phyloP scores from a whole-genome alignment of 64 coral and sea anemone genomes.

The Orbicella faveolata region DNA sequence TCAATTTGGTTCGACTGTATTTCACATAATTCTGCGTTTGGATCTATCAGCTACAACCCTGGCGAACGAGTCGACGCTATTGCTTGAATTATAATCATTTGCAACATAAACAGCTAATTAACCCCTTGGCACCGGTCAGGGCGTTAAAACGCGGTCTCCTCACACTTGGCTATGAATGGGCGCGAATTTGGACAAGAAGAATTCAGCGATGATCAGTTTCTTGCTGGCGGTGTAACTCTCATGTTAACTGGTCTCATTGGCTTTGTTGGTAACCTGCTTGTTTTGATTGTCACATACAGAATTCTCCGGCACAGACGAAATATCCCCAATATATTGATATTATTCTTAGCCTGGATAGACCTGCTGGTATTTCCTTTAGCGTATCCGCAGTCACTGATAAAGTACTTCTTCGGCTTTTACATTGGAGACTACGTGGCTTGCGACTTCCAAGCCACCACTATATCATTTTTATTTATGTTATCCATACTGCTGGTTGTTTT shows the following conservation, averaged over 20 bases:
- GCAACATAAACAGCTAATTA: not conserved
- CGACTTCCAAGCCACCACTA: slow-evolving; percentile 78
- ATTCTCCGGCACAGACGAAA: slow-evolving; percentile 84
- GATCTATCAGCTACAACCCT: too few relatives aligned
- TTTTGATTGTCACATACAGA: slow-evolving; percentile 73
- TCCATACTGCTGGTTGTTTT: slow-evolving; percentile 83
- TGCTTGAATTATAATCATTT: not conserved
- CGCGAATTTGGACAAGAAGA: slow-evolving; percentile 81
- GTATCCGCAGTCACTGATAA: slow-evolving; percentile 77
- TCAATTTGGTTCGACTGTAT: too few relatives aligned
- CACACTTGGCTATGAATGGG: slow-evolving; percentile 59
- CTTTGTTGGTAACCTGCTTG: slow-evolving; percentile 76
- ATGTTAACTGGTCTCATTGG: slow-evolving; percentile 76
- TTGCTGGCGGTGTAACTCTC: slow-evolving; percentile 78
- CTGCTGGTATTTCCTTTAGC: slow-evolving; percentile 69
- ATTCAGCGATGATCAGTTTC: slow-evolving; percentile 86
- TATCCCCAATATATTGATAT: slow-evolving; percentile 85
- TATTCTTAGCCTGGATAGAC: slow-evolving; percentile 87
- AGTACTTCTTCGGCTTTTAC: slow-evolving; percentile 83
- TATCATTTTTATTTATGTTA: slow-evolving; percentile 69
- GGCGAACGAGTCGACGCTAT: too few relatives aligned
- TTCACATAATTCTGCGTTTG: too few relatives aligned
- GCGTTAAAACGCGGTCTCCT: not conserved
- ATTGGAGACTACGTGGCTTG: slow-evolving; percentile 83
- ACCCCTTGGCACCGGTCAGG: not conserved